Conservation (phyloP, 2,888 invertebrate species). For the Theodoxus fluviatilis region DNA sequence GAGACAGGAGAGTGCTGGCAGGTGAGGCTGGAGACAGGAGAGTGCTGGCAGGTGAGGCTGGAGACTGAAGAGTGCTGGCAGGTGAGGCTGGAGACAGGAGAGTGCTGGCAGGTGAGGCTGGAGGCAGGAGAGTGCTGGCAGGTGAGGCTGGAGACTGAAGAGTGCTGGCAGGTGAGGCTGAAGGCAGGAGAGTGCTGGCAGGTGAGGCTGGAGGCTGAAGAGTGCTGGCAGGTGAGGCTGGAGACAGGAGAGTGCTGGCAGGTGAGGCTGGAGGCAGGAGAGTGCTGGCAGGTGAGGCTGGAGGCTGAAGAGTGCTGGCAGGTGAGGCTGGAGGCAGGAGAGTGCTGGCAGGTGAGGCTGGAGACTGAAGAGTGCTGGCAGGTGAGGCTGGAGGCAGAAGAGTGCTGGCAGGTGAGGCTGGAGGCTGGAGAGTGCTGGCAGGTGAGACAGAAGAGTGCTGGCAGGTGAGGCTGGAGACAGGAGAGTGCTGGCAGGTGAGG, state of each 20-base stretch:
- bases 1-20: background rate
- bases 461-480: conserved; percentile 61
- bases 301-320: background rate
- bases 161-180: conserved; percentile 69
- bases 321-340: conserved; percentile 79
- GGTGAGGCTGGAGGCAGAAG: conserved; percentile 79
- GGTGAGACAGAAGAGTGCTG: conserved; percentile 77
- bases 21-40: conserved; percentile 79
- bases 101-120: conserved; percentile 69
- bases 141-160: conserved; percentile 78
- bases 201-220: conserved; percentile 78
- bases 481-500: no score
- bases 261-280: conserved; percentile 79
- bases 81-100: conserved; percentile 79
- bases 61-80: background rate
- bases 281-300: conserved; percentile 69
- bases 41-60: conserved; percentile 69
- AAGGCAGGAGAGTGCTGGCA: background rate
- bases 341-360: conserved; percentile 69
- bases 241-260: background rate
- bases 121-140: background rate
- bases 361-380: background rate
- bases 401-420: conserved; percentile 69
- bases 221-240: conserved; percentile 69
- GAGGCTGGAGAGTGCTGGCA: conserved; percentile 67